A percentile compares a stretch with the other conserved stretches of the same genome.
Conservation (phyloP, 2,113 vertebrate genomes). For the Brevimyrus niger region DNA sequence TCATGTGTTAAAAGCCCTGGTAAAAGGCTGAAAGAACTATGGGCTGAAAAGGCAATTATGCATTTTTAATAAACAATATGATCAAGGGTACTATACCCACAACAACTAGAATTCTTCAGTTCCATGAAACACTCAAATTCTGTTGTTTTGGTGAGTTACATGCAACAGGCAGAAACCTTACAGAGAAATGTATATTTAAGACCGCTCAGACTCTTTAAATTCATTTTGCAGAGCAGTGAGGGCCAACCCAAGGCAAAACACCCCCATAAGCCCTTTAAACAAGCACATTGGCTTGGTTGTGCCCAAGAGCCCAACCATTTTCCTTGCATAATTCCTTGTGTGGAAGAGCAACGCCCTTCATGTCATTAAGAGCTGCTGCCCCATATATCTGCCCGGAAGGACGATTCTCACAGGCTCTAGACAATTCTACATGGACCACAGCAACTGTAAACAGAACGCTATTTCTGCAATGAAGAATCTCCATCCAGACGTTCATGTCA, state of each 20-base stretch:
- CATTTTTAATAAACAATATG: not conserved
- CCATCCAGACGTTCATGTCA: not conserved
- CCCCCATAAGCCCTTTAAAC: not conserved
- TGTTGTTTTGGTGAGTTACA: not conserved
- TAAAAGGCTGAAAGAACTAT: not conserved
- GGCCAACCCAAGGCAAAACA: not conserved
- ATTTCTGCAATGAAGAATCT: not conserved
- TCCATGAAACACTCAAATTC: not conserved
- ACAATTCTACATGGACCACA: not conserved
- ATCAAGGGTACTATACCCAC: not conserved
- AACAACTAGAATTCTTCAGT: not conserved
- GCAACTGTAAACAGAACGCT: not conserved
- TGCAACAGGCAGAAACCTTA: not conserved
- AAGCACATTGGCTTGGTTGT: not conserved
- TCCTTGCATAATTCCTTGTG: not conserved
- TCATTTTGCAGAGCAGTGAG: not conserved
- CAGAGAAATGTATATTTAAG: not conserved
- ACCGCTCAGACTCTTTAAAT: not conserved
- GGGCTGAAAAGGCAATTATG: not conserved
- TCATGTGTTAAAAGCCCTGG: not conserved
- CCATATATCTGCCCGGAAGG: not conserved
- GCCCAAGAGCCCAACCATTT: not conserved
- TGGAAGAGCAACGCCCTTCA: not conserved
- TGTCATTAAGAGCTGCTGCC: not conserved
- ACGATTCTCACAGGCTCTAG: not conserved